These are phyloP conservation scores for Anabas testudineus DNA, from an alignment of 2,797 vertebrate genomes.

Conservation along the genomic window DNA sequence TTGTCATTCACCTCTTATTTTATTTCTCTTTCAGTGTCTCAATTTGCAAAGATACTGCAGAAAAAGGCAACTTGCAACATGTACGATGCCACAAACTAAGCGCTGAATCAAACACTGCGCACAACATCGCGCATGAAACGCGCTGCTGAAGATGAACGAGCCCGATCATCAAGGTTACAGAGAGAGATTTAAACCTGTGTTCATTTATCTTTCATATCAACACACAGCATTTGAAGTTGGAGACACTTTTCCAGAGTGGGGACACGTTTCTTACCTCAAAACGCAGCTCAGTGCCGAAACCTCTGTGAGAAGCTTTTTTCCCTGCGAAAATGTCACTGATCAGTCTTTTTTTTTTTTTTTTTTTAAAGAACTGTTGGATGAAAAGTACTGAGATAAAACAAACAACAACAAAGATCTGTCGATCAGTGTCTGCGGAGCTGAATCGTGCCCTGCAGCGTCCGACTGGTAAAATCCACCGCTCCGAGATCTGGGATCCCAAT, in stretches of 20 bases:
- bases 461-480: slow-evolving; percentile 73
- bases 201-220: not conserved
- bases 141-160: slow-evolving; percentile 14
- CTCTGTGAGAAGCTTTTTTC: slow-evolving; percentile 45
- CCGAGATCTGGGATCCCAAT: slow-evolving; percentile 60
- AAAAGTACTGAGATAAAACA: slow-evolving; percentile 3
- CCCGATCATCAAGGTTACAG: slow-evolving; percentile 9
- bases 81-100: slow-evolving; percentile 53
- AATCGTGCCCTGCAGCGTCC: slow-evolving; percentile 44
- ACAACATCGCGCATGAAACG: not conserved
- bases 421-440: slow-evolving; percentile 52
- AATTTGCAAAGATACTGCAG: not conserved
- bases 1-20: too few species aligned
- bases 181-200: not conserved
- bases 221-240: slow-evolving; percentile 31
- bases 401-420: not conserved
- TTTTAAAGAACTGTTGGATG: slow-evolving; percentile 19
- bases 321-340: slow-evolving; percentile 43
- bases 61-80: slow-evolving; percentile 50
- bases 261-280: slow-evolving; percentile 73
- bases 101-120: slow-evolving; percentile 36
- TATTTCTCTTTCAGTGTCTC: not conserved
- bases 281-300: slow-evolving; percentile 57
- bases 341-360: too few species aligned
- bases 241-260: slow-evolving; percentile 35